Evolutionary conservation across 2,888 invertebrate species (phyloP), one percentile per base, ranked within the genome.

Genomic region (Neelides folsomi): DNA sequence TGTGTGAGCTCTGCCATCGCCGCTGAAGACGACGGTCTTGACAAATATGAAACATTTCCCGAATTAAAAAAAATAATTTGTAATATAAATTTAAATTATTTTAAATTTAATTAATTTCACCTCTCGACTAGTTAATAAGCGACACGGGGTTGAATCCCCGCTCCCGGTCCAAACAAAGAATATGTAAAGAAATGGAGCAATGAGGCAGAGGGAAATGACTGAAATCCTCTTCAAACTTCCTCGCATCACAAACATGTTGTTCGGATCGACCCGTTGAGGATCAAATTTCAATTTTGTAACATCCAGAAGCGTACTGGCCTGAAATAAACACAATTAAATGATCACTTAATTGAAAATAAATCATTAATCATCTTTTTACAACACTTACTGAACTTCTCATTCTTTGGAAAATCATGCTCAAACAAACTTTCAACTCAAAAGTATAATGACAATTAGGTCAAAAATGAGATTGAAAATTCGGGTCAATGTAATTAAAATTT

Each of bases 1-100:
- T 54, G 78, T 75, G 71, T 82, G 83, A 51, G 75, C 71, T 68
- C 79, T 79, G 65, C 77, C 76, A 70, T 82, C 79, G 54, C 74
- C 71, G 47, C 79, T 80, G 57, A 77, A 70, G 49, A 81, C 75
- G 69, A 75, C 79, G 70, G 79, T 80, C 76, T 81, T 71, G 55
- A 60, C 54, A 62, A 6, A 4, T 49, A n/a, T n/a, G n/a, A n/a
- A n/a, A n/a, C 27, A 27, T 27, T 27, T 27, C 12, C 4, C 2
- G 13, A 42, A 7, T 12, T 15, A 42, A 16, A 18, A 8, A 18
- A 2, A 42, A 2, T n/a, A n/a, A n/a, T n/a, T n/a, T n/a, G n/a
- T n/a, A n/a, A n/a, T n/a, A n/a, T n/a, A 27, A 27, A 27, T 27
- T 27, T 5, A 27, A 27, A 27, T 27, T 7, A 27, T 27, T 27